Evolutionary conservation across 2,797 vertebrate genomes (phyloP).

Genomic region (Malurus splendens): DNA sequence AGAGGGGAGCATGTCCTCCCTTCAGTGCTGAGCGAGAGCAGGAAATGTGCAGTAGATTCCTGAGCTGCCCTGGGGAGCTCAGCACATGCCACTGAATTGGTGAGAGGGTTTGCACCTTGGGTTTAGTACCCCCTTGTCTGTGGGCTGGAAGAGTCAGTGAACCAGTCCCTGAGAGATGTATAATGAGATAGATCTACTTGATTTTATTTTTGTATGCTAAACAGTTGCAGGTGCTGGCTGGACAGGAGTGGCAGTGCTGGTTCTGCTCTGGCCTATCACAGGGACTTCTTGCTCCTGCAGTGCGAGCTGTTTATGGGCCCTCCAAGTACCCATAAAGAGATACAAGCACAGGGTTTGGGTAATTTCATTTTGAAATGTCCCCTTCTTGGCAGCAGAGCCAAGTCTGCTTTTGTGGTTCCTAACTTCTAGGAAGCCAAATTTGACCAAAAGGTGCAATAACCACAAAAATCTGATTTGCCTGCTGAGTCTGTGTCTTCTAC

Average conservation of each 20-base stretch:
- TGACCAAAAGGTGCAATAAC: background rate
- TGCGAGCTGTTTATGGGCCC: background rate
- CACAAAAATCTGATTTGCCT: background rate
- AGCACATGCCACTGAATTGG: background rate
- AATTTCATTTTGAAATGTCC: background rate
- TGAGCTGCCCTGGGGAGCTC: background rate
- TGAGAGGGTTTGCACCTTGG: background rate
- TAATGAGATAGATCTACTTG: background rate
- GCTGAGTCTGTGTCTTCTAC: background rate
- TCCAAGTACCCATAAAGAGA: background rate
- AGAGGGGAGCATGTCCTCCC: background rate
- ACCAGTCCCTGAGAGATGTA: background rate
- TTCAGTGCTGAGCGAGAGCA: background rate
- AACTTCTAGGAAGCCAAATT: background rate
- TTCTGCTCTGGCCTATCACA: background rate
- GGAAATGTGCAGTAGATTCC: accelerated
- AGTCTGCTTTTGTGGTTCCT: background rate
- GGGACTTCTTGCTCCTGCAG: background rate
- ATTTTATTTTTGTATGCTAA: background rate
- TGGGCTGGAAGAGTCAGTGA: background rate
- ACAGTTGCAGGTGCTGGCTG: background rate
- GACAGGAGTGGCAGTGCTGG: background rate
- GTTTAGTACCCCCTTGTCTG: background rate
- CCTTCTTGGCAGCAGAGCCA: background rate
- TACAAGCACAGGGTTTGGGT: background rate